phyloP scores from a whole-genome alignment of 2,888 invertebrate genomes.

The Perizoma affinitatum region DNA sequence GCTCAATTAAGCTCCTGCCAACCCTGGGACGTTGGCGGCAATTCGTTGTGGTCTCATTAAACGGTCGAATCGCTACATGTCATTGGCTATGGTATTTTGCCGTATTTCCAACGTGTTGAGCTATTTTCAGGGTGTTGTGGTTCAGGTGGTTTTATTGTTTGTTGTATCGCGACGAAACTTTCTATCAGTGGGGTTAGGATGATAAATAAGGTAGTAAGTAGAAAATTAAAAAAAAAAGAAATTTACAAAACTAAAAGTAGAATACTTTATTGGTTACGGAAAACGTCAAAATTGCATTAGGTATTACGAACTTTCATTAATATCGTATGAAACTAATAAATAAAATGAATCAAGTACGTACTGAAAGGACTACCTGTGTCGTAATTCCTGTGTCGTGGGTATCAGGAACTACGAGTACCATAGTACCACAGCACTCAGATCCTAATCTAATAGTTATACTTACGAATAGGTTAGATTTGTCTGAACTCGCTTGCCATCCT shows the following conservation, averaged over 20 bases:
- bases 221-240: too few relatives aligned
- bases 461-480: slow-evolving; percentile 5
- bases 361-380: too few relatives aligned
- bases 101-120: slow-evolving; percentile 24
- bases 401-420: too few relatives aligned
- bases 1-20: slow-evolving; percentile 63
- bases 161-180: not conserved
- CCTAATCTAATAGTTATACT: not conserved
- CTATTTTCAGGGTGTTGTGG: slow-evolving; percentile 30
- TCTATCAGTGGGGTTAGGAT: not conserved
- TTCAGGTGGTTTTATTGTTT: slow-evolving; percentile 21
- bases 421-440: too few relatives aligned
- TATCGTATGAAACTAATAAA: too few relatives aligned
- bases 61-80: slow-evolving; percentile 53
- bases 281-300: too few relatives aligned
- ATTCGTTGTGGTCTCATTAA: slow-evolving; percentile 69
- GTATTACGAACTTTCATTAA: too few relatives aligned
- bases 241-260: too few relatives aligned
- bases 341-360: too few relatives aligned
- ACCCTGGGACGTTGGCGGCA: slow-evolving; percentile 52
- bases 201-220: too few relatives aligned
- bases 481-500: slow-evolving; percentile 8
- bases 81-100: slow-evolving; percentile 44
- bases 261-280: too few relatives aligned
- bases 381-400: too few relatives aligned